Base-by-base conservation (phyloP, 2,888 invertebrate species). In the Leucoptera coffeella region DNA sequence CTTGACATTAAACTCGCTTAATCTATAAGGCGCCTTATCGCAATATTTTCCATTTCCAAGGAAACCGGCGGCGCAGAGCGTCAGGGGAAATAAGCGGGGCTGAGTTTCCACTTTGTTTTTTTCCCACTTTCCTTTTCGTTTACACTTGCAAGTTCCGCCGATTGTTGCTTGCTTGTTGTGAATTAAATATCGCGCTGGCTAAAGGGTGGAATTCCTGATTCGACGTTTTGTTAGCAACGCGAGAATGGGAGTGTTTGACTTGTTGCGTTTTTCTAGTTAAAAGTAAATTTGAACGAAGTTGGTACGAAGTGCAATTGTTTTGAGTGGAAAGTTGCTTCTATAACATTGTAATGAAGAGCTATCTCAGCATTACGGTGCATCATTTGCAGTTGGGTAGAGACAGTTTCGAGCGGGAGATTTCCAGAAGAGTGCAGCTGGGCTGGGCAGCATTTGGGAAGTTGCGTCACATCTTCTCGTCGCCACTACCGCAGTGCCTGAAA, bases 21-120 rank as follows among this genome's bases (percentile, higher is more conserved):
- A 69, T 69, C 62, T 65, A 60, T 69, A 71, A 71, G 67, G 69
- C 51, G 50, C 53, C 67, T 72, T 71, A 72, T 71, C 67, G 64
- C 67, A 58, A 71, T 71, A 69, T 71, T 71, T 69, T 61, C 69
- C 69, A 69, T 67, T 71, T 67, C 64, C 67, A 47, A 52, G 46
- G 53, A 54, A 53, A 52, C 37, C 41, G 45, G 52, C 52, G 44
- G 43, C 51, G 57, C 67, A 69, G 43, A 51, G 57, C 67, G 69
- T 47, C 71, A 60, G 43, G 71, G 71, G 71, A 72, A 69, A 71
- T 71, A 69, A 65, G 64, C 46, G 56, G 59, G 65, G 59, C 60
- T 44, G 65, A 59, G 55, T 69, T 69, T 65, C 28, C 61, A 59
- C 59, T 62, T 65, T 64, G 61, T 65, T 62, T 45, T 56, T 56